A percentile compares a stretch with the other conserved stretches of the same genome.
Evolutionary conservation across 2,113 vertebrate species (phyloP).

Genomic region (Paraplagusia blochii): DNA sequence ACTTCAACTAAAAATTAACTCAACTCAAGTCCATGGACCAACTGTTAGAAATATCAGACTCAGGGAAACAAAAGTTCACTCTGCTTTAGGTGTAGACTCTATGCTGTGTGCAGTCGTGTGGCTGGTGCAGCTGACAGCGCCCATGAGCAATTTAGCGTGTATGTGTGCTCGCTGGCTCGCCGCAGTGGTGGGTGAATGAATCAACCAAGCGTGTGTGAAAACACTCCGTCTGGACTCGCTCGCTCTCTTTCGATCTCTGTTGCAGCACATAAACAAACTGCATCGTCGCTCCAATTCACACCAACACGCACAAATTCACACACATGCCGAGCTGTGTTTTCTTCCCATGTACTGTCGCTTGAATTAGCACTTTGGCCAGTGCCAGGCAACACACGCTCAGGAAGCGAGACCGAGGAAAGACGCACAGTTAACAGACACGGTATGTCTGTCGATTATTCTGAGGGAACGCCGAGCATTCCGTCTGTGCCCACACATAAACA

Average conservation of each 20-base stretch:
- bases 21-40: no score
- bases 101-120: no score
- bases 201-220: constrained; percentile 55
- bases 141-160: constrained; percentile 37
- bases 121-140: constrained; percentile 39
- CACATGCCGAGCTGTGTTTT: constrained; percentile 25
- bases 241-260: constrained; percentile 16
- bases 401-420: constrained; percentile 22
- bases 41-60: no score
- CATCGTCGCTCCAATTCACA: constrained; percentile 17
- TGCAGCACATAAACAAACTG: constrained; percentile 21
- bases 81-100: no score
- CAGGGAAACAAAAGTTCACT: no score
- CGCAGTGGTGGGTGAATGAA: constrained; percentile 55
- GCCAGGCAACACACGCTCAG: constrained; percentile 37
- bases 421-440: constrained; percentile 6
- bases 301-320: constrained; percentile 21
- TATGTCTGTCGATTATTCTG: background rate
- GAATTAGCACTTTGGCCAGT: constrained; percentile 46
- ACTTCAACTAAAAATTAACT: no score
- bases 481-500: constrained; percentile 1
- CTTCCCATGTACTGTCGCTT: constrained; percentile 32
- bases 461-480: constrained; percentile 3
- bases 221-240: constrained; percentile 44
- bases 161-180: constrained; percentile 15